Conservation (phyloP, 2,113 vertebrate species). For the Muscicapa adusta region DNA sequence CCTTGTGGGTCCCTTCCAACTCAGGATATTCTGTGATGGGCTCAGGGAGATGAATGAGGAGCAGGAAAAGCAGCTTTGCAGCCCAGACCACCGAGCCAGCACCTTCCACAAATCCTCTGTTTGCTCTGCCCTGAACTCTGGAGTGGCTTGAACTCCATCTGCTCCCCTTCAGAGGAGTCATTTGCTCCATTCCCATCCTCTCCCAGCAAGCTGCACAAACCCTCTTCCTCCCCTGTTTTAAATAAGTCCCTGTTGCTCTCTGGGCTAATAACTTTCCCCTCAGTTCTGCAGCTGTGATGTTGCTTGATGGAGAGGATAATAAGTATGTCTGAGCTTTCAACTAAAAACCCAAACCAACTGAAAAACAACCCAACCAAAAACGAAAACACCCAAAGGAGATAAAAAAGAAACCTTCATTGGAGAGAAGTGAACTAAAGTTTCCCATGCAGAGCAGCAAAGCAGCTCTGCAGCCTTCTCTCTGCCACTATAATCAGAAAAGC, state of each 20-base stretch:
- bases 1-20: background rate
- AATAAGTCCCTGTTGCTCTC: background rate
- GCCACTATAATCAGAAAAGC: slow-evolving; percentile 34
- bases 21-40: background rate
- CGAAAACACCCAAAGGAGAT: background rate
- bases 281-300: background rate
- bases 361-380: background rate
- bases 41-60: background rate
- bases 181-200: background rate
- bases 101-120: background rate
- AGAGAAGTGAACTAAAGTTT: background rate
- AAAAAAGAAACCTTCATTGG: slow-evolving; percentile 6
- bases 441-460: background rate
- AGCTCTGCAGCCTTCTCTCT: background rate
- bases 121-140: background rate
- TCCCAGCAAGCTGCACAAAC: background rate
- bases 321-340: background rate
- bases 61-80: background rate
- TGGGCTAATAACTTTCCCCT: background rate
- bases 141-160: background rate
- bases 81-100: background rate
- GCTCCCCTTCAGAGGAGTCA: background rate
- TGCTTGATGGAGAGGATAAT: background rate
- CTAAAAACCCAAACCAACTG: background rate
- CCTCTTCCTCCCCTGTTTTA: background rate